phyloP scores from a whole-genome alignment of 2,797 vertebrate genomes.

The Falco peregrinus region DNA sequence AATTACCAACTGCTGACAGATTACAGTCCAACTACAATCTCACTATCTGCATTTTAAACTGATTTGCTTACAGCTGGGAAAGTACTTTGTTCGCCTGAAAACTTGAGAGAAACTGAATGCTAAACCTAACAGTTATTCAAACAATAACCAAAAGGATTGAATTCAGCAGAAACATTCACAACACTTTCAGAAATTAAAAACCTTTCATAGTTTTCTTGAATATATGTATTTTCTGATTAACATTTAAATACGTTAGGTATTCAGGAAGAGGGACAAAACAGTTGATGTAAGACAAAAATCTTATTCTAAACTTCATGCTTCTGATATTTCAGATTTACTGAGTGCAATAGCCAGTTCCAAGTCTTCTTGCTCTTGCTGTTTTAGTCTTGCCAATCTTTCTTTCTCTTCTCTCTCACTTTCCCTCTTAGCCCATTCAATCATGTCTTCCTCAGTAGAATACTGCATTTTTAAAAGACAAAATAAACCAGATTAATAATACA shows the following conservation, averaged over 20 bases:
- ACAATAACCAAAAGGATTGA: slow-evolving; percentile 37
- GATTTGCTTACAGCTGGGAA: slow-evolving; percentile 59
- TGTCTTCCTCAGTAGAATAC: slow-evolving; percentile 98
- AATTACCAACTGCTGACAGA: slow-evolving; percentile 54
- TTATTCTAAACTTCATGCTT: slow-evolving; percentile 77
- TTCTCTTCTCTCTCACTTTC: slow-evolving; percentile 98
- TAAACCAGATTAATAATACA: neutral
- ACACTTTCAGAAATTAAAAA: slow-evolving; percentile 72
- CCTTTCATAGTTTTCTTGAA: slow-evolving; percentile 72
- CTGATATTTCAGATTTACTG: slow-evolving; percentile 98
- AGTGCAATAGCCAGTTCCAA: slow-evolving; percentile 98
- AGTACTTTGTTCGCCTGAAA: slow-evolving; percentile 34
- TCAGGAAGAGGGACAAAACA: slow-evolving; percentile 58
- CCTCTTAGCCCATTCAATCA: slow-evolving; percentile 99
- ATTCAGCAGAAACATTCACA: slow-evolving; percentile 58
- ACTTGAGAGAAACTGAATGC: slow-evolving; percentile 11
- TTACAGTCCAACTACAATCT: slow-evolving; percentile 41
- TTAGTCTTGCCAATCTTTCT: slow-evolving; percentile 91
- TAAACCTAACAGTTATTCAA: slow-evolving; percentile 40
- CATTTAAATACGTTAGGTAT: slow-evolving; percentile 72
- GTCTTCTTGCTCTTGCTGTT: slow-evolving; percentile 97
- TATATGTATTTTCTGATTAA: slow-evolving; percentile 73
- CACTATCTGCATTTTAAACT: slow-evolving; percentile 25
- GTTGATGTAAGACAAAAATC: slow-evolving; percentile 51
- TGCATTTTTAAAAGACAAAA: slow-evolving; percentile 78